Evolutionary conservation across 2,888 invertebrate species (phyloP), one percentile per base, ranked within the genome.

Genomic region (Physocephala rufipes): DNA sequence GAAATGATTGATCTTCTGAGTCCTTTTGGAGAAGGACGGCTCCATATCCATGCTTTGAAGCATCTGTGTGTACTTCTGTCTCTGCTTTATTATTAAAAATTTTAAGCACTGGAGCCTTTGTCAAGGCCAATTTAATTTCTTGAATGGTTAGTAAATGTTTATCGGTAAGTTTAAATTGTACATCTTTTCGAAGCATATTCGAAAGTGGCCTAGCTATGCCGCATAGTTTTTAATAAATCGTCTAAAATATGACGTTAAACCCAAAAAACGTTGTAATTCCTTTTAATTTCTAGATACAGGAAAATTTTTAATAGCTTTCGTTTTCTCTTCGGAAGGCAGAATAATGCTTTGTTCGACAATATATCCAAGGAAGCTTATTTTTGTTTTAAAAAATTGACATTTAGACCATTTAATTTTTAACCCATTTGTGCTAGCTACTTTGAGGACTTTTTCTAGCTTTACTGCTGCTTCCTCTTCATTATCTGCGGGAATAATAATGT

Each of bases 11-110:
- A 53, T 74, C 74, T 7, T 70, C 67, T 16, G 49, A n/a, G 9
- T 7, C 36, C 9, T 9, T 9, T 7, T 9, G 9, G 9, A 9
- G 36, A 36, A 36, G 36, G 5, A 74, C 49, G 1, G 66, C 74
- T 1, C 74, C 73, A 4, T 58, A 71, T 2, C 74, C 76, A n/a
- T 70, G 19, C 12, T 71, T 75, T 19, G 61, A 59, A 21, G 72
- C 73, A 62, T 74, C 75, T 13, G 75, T 73, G 58, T 74, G 75
- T 0, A 75, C 30, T 62, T 77, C 71, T 3, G 74, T 74, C 19
- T 13, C 16, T 7, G 59, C 66, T 1, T 24, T n/a, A 16, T 64
- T 53, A 21, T 71, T 65, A 19, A 66, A 67, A 19, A 51, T 62
- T 59, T 53, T 62, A 26, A 71, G 15, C 1, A 51, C 47, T 19